Evolutionary conservation across 2,797 vertebrate species (phyloP), one percentile per base, ranked within the genome.

Genomic region (Muscicapa striata): DNA sequence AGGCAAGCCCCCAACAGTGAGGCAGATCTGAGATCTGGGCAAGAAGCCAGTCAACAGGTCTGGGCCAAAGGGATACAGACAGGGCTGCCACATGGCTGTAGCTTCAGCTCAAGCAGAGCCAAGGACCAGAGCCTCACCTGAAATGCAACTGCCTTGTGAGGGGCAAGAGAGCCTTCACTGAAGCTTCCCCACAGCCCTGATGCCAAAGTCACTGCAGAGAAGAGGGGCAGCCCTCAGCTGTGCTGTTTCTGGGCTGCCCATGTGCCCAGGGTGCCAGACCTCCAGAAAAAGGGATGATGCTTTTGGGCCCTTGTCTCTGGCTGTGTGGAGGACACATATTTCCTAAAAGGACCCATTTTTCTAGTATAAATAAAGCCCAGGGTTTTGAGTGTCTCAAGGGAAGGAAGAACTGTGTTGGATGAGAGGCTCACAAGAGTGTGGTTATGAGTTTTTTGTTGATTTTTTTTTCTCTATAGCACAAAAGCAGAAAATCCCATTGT

Each of bases 131-230:
- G 27, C 51, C 40, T 36, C 61, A 22, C 8, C 74, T 40, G 22
- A 52, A 93, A 32, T 23, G 48, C 40, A 63, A 45, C 58, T 74
- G 59, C 55, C 41, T 6, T 6, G 22, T 13, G 49, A 63, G 20
- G 4, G 14, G 14, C 4, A 46, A 43, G 26, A 41, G 22, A 61
- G 22, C 34, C 13, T 32, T 29, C 0, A 0, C n/a, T 23, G 43
- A 62, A 29, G 29, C 22, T 16, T 84, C 19, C 18, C 48, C 1
- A 5, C 34, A 89, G 45, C 10, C 17, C 21, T 57, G 41, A 49
- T 43, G 66, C 23, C n/a, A 40, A 41, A 40, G 34, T 49, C 49
- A 26, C 29, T 5, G 27, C 11, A 49, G 62, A 13, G 55, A 62
- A 73, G 63, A 22, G 19, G 30, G 23, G 4, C 49, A 68, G 61